Evolutionary conservation across 2,888 invertebrate genomes (phyloP), one percentile per base, ranked within the genome.

Genomic region (Hypomecis atomaria): DNA sequence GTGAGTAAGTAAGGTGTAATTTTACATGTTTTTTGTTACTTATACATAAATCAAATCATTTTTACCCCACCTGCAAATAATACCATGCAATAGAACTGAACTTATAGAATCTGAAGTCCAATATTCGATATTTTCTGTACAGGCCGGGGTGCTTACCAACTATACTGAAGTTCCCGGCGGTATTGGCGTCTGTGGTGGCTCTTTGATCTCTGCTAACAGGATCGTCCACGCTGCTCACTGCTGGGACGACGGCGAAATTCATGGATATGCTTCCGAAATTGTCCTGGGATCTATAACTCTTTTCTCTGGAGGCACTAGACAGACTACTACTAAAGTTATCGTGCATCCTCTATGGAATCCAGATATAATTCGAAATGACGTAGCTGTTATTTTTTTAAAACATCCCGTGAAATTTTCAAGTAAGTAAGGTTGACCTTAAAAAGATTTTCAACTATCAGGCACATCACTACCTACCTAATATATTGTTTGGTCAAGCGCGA

Each of bases 291-390:
- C 82, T 23, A 57, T 66, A 10, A 47, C 61, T 0, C 67, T 85
- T 5, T 85, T 82, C 73, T 66, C 50, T 8, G 84, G 83, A 5
- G 84, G 85, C 11, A 71, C 65, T 11, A 76, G 84, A 9, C 4
- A 77, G 0, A n/a, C 61, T 4, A 73, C 80, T 8, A 72, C 62
- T 10, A 56, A 62, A 4, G 71, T 84, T 1, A 57, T 68, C 3
- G 69, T 71, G 68, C 84, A 85, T 62, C 65, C 70, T 0, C 66
- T 60, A 42, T 85, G 81, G 81, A 59, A 38, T 9, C 82, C 85
- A 0, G 0, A 2, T 0, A 48, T 70, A 6, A 64, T 70, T 40
- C 71, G 76, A 23, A 81, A 85, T 57, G 85, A 85, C 53, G 66
- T 85, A 4, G 83, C 78, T 13, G 58, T 84, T 0, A 68, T 81